These are phyloP conservation scores for Drosophila diplacantha DNA, from an alignment of 2,888 invertebrate species.

Conservation along the genomic window DNA sequence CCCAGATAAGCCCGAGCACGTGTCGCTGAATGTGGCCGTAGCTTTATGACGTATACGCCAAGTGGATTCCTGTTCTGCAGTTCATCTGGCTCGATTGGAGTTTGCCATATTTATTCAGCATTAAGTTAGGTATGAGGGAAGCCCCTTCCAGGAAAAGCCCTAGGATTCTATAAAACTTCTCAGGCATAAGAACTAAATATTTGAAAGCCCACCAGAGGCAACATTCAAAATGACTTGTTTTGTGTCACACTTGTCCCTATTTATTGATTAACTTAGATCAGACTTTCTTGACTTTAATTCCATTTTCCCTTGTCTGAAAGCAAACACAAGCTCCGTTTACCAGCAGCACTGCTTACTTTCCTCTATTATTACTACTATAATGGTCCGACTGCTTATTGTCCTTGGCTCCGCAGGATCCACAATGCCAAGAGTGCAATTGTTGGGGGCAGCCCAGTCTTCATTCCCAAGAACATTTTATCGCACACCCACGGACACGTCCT, in stretches of 20 bases:
- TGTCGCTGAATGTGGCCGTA: conserved; percentile 20
- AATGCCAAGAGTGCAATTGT: conserved; percentile 64
- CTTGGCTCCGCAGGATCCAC: conserved; percentile 40
- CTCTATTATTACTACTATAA: conserved; percentile 39
- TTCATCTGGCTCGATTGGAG: conserved; percentile 2
- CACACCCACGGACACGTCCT: conserved; percentile 39
- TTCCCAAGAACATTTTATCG: conserved; percentile 49
- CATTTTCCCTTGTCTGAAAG: conserved; percentile 7
- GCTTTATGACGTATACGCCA: conserved; percentile 16
- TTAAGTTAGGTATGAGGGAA: background rate
- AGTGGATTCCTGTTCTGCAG: background rate
- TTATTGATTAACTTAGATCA: conserved; percentile 19
- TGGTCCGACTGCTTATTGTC: conserved; percentile 48
- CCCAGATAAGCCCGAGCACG: conserved; percentile 31
- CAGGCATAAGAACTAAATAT: background rate
- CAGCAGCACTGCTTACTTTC: conserved; percentile 36
- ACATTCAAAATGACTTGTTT: background rate
- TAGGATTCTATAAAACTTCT: background rate
- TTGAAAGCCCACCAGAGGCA: background rate
- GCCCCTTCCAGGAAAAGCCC: background rate
- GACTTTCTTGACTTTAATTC: conserved; percentile 14
- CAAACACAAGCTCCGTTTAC: conserved; percentile 29
- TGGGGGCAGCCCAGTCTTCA: conserved; percentile 20
- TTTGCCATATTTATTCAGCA: background rate
- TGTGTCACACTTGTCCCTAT: background rate